phyloP scores from a whole-genome alignment of 2,113 vertebrate genomes.

The Epinephelus moara region DNA sequence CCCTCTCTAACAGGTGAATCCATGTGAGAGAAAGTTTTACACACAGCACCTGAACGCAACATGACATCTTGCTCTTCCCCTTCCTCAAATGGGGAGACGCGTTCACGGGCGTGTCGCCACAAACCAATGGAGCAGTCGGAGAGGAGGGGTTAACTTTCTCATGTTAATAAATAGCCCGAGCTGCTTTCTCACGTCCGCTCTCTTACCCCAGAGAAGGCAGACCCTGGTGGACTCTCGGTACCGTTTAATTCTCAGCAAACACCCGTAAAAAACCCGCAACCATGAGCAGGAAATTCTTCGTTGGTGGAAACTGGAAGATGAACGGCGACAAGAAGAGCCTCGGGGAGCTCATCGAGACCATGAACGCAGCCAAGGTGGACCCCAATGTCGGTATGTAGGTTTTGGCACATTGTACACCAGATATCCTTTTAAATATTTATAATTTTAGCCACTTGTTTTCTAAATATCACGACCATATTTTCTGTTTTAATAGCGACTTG shows the following conservation, averaged over 20 bases:
- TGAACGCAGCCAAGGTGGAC: slow-evolving; percentile 90
- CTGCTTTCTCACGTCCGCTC: slow-evolving; percentile 27
- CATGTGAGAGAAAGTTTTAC: background rate
- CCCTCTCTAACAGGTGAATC: background rate
- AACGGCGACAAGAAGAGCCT: slow-evolving; percentile 96
- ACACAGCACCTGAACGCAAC: slow-evolving; percentile 54
- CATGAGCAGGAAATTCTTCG: slow-evolving; percentile 97
- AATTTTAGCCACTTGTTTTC: background rate
- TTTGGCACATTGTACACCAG: background rate
- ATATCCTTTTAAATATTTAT: accelerated
- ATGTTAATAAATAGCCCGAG: slow-evolving; percentile 68
- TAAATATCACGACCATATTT: too few species aligned
- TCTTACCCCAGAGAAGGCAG: slow-evolving; percentile 27
- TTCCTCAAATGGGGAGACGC: slow-evolving; percentile 57
- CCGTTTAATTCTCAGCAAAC: background rate
- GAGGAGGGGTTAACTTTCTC: slow-evolving; percentile 71
- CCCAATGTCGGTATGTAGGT: slow-evolving; percentile 89
- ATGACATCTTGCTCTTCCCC: slow-evolving; percentile 64
- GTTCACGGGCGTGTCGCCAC: slow-evolving; percentile 60
- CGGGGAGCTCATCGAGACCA: slow-evolving; percentile 90
- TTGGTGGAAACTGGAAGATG: slow-evolving; percentile 99
- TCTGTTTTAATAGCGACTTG: too few species aligned
- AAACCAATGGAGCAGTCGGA: slow-evolving; percentile 64
- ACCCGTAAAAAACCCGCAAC: slow-evolving; percentile 9
- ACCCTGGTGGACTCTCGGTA: background rate